These are phyloP conservation scores for Macrotis lagotis DNA, from an alignment of 2,113 vertebrate genomes.

Conservation along the genomic window DNA sequence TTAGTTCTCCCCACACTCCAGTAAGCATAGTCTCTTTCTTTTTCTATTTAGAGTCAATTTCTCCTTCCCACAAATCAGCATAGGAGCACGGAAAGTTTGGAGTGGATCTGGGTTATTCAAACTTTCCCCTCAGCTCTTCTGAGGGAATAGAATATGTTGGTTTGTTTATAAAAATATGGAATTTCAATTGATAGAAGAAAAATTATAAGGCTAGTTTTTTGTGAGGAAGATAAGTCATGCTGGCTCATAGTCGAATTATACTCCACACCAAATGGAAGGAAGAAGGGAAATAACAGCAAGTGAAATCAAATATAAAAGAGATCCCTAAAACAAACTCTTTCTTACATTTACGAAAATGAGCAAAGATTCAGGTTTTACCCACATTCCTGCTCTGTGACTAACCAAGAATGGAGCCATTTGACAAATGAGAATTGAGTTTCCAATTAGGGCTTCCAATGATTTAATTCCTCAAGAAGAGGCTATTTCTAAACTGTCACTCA, in stretches of 20 bases:
- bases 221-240: not conserved
- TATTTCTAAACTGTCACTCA: not conserved
- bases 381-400: not conserved
- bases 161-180: too few species aligned
- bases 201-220: constrained; percentile 6
- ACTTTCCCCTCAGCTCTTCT: too few species aligned
- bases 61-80: too few species aligned
- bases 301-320: constrained; percentile 1
- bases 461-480: not conserved
- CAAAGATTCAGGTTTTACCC: not conserved
- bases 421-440: not conserved
- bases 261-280: not conserved
- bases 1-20: too few species aligned
- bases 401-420: not conserved
- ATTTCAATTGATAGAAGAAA: constrained; percentile 7
- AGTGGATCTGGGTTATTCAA: too few species aligned
- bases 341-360: constrained; percentile 1
- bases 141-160: too few species aligned
- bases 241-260: not conserved
- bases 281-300: not conserved
- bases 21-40: too few species aligned
- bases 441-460: not conserved
- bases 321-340: constrained; percentile 6
- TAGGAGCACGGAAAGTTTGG: too few species aligned
- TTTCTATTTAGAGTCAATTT: too few species aligned